Percentiles rank a stretch among this genome's conserved stretches.
These are phyloP conservation scores for Orchesella cincta DNA, from an alignment of 1,140 invertebrate genomes.

Conservation along the genomic window DNA sequence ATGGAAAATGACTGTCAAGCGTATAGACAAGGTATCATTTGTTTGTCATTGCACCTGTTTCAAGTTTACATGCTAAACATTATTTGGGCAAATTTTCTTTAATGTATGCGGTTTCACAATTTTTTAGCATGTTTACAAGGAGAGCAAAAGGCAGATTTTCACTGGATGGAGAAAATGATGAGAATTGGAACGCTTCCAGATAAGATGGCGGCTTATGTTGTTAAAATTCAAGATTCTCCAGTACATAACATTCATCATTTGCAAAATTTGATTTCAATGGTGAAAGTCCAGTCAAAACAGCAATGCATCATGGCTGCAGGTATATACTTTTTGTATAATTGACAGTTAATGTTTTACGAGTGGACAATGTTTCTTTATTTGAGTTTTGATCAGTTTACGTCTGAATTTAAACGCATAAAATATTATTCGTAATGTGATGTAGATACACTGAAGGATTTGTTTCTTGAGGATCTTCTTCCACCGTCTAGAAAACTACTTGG, in stretches of 20 bases:
- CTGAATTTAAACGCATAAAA: background rate
- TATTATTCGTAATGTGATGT: conserved; percentile 49
- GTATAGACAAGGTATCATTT: conserved; percentile 14
- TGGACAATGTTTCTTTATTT: conserved; percentile 15
- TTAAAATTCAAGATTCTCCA: conserved; percentile 82
- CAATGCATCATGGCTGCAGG: conserved; percentile 60
- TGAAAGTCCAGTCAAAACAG: conserved; percentile 79
- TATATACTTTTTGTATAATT: conserved; percentile 19
- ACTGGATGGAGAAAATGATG: conserved; percentile 79
- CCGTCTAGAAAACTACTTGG: conserved; percentile 69
- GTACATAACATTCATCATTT: conserved; percentile 74
- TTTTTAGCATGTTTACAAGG: conserved; percentile 22
- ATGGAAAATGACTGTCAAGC: background rate
- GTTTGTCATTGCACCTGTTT: no score
- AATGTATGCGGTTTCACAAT: no score
- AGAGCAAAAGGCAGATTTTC: conserved; percentile 38
- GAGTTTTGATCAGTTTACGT: background rate
- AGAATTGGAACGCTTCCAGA: conserved; percentile 78
- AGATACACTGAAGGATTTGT: conserved; percentile 75
- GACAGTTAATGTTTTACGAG: background rate
- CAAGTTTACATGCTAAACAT: no score
- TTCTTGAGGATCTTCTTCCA: conserved; percentile 73
- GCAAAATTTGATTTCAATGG: conserved; percentile 71
- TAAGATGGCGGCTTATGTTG: conserved; percentile 79
- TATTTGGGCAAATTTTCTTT: no score